phyloP scores from a whole-genome alignment of 2,888 invertebrate species.

The Latheticus oryzae region DNA sequence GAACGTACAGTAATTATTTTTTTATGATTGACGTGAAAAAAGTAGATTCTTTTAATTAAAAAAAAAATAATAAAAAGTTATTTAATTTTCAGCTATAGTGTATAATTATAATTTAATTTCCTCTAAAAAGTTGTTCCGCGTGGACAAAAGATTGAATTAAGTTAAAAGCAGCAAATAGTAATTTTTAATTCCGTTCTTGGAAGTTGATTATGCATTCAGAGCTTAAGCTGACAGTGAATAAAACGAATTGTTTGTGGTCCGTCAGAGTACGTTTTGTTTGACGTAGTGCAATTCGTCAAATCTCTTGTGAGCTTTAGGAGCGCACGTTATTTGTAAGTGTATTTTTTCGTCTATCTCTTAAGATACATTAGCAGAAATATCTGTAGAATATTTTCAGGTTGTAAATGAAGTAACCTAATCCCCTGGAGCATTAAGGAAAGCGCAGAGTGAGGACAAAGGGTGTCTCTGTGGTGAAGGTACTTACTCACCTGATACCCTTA shows the following conservation, averaged over 20 bases:
- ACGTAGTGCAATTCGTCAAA: conserved; percentile 29
- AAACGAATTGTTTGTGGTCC: conserved; percentile 22
- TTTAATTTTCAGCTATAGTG: too few species aligned
- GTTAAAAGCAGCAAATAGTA: too few species aligned
- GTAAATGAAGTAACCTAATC: conserved; percentile 41
- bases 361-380: conserved; percentile 21
- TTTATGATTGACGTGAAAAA: too few species aligned
- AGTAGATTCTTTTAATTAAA: too few species aligned
- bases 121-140: too few species aligned
- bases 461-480: conserved; percentile 42
- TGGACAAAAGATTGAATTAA: too few species aligned
- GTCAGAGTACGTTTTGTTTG: conserved; percentile 18
- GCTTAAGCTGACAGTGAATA: conserved; percentile 23
- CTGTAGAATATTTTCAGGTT: conserved; percentile 25
- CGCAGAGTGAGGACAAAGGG: conserved; percentile 36
- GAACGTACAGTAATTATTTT: too few species aligned
- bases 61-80: too few species aligned
- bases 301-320: conserved; percentile 19
- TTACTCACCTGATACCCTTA: conserved; percentile 69
- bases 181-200: too few species aligned
- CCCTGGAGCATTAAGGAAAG: conserved; percentile 28
- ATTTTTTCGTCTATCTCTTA: conserved; percentile 36
- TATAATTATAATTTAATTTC: too few species aligned
- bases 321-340: conserved; percentile 33
- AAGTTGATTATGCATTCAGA: too few species aligned